Conservation (phyloP, 2,888 invertebrate species). For the Notodonta dromedarius region DNA sequence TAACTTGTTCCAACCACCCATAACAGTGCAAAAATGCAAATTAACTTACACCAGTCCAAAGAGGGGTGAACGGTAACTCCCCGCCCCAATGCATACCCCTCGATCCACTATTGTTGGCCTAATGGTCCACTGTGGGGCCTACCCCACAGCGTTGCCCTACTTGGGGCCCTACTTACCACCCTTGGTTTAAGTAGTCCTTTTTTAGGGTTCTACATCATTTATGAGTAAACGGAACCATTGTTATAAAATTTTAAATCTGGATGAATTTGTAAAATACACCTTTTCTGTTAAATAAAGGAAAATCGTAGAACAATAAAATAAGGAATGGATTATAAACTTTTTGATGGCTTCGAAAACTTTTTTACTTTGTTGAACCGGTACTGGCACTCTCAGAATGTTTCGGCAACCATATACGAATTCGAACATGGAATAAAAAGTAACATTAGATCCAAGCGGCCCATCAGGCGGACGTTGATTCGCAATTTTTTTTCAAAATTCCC, state of each 20-base stretch:
- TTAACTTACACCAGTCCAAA: constrained; percentile 59
- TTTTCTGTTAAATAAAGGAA: too few relatives aligned
- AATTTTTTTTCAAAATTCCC: constrained; percentile 76
- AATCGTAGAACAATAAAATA: too few relatives aligned
- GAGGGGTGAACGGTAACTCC: constrained; percentile 48
- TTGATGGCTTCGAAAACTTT: constrained; percentile 17
- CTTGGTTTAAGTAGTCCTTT: constrained; percentile 40
- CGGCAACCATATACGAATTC: constrained; percentile 42
- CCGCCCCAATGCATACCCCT: constrained; percentile 57
- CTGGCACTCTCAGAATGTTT: constrained; percentile 36
- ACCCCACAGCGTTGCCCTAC: constrained; percentile 59
- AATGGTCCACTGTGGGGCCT: constrained; percentile 59
- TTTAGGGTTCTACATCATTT: constrained; percentile 22
- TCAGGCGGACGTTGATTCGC: constrained; percentile 67
- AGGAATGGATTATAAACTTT: constrained; percentile 17
- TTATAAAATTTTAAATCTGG: not conserved
- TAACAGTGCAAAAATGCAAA: constrained; percentile 71
- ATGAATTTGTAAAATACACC: too few relatives aligned
- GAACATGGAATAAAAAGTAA: constrained; percentile 64
- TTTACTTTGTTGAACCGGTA: constrained; percentile 9
- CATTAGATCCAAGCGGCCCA: constrained; percentile 66
- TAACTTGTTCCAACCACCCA: constrained; percentile 19
- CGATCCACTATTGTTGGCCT: constrained; percentile 65
- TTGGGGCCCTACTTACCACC: constrained; percentile 53
- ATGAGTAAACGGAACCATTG: constrained; percentile 1